Base-by-base conservation (phyloP, 2,888 invertebrate genomes). In the Dolichomitus sp. region DNA sequence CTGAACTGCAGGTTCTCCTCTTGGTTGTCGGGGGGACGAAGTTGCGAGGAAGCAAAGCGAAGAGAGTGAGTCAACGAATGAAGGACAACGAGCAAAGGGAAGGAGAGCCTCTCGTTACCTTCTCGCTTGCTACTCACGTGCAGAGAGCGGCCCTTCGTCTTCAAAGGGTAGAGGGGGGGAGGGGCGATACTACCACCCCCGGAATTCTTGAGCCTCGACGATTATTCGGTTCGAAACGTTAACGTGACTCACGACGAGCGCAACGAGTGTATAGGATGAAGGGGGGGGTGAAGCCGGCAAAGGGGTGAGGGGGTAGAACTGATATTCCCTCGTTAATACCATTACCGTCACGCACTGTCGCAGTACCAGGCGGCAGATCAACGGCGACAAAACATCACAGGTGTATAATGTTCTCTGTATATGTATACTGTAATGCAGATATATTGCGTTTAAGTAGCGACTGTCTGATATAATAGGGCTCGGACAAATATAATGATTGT, bases 321-420 rank as follows among this genome's bases (percentile, higher is more conserved):
- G 75, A 83, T 80, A 81, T 85, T 75, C 74, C 68, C 75, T 81
- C 72, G 83, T 85, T 81, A 80, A 79, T 85, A 73, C 83, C 72
- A 85, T 84, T 83, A 81, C 74, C 75, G 84, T 83, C 84, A 85
- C 82, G 81, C 81, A 81, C 76, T 59, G 63, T 70, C 77, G 68
- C 40, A 63, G 37, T 45, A 37, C 63, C 77, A 40, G 77, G 37
- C 61, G 61, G 77, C 52, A 63, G 33, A 70, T 52, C 61, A 52
- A 40, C 30, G 59, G 48, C 59, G 52, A 63, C 42, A 30, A 77
- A 65, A 42, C 54, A 63, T 14, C 63, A 54, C 68, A 66, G 59
- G 76, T 76, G 75, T 66, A 19, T 59, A 40, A 65, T 33, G 50
- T 27, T 48, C 50, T 19, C 9, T 45, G n/a, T n/a, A 6, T 7